phyloP scores from a whole-genome alignment of 2,797 vertebrate species.

The Paratrypauchen microcephalus region DNA sequence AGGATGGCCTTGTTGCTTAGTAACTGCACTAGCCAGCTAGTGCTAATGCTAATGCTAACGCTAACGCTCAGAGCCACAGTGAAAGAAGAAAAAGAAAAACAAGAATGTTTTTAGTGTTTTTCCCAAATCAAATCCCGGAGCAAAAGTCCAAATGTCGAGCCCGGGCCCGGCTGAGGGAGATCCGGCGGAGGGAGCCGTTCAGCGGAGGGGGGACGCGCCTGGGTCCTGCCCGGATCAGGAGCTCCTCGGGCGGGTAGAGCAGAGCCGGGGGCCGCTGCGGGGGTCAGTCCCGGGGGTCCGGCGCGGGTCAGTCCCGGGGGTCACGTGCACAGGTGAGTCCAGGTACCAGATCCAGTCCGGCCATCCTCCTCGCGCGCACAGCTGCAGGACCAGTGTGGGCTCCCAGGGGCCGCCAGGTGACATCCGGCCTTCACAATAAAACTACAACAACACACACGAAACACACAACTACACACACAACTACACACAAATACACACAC shows the following conservation, averaged over 20 bases:
- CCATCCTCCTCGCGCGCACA: conserved; percentile 9
- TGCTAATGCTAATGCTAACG: conserved; percentile 50
- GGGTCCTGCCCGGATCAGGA: neutral
- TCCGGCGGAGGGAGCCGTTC: too few relatives aligned
- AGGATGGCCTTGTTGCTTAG: conserved; percentile 24
- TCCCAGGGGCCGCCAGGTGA: conserved; percentile 1
- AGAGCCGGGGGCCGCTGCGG: neutral
- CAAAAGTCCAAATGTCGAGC: neutral
- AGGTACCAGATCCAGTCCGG: conserved; percentile 1
- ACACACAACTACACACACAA: too few relatives aligned
- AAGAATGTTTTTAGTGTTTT: too few relatives aligned
- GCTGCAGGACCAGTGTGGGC: conserved; percentile 8
- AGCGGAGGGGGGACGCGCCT: neutral
- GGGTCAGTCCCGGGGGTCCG: too few relatives aligned
- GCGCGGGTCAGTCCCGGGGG: neutral
- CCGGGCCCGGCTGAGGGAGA: neutral
- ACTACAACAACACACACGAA: neutral
- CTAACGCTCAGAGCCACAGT: conserved; percentile 12
- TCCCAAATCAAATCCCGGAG: neutral
- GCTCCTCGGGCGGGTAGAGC: neutral
- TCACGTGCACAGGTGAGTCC: neutral
- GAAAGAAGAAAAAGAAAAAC: neutral
- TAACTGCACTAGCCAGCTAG: conserved; percentile 51
- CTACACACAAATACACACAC: too few relatives aligned
- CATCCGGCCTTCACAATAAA: conserved; percentile 3